Evolutionary conservation across 2,113 vertebrate genomes (phyloP).

Genomic region (Dasyprocta punctata): DNA sequence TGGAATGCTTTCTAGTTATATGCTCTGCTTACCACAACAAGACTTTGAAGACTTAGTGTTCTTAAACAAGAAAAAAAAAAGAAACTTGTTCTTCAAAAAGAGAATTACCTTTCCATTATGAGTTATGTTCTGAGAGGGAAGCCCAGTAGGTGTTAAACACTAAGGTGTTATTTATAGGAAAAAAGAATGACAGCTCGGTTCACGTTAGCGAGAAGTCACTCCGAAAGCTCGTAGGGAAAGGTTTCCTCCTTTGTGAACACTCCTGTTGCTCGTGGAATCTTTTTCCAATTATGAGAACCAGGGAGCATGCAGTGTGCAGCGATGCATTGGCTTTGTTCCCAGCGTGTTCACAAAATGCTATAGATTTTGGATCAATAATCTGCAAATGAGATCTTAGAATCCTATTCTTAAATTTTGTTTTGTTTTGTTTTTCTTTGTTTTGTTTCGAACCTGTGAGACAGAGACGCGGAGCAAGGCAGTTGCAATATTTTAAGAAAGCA

Average conservation of each 20-base stretch:
- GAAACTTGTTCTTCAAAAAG: conserved; percentile 59
- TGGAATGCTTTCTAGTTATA: neutral
- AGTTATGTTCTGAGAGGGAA: conserved; percentile 66
- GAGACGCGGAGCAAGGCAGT: neutral
- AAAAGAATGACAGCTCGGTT: conserved; percentile 65
- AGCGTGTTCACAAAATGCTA: neutral
- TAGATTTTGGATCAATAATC: neutral
- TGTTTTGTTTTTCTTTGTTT: neutral
- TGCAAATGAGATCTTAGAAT: conserved; percentile 33
- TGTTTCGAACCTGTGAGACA: neutral
- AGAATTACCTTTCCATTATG: conserved; percentile 65
- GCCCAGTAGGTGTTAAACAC: conserved; percentile 68
- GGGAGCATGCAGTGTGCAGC: neutral
- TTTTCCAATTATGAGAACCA: conserved; percentile 45
- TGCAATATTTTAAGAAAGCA: neutral
- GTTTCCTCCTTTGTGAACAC: conserved; percentile 59
- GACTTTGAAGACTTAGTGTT: conserved; percentile 54
- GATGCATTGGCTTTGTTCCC: conserved; percentile 39
- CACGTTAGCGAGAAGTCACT: conserved; percentile 50
- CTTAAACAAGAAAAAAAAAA: conserved; percentile 51
- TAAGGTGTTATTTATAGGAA: conserved; percentile 62
- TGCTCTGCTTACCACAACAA: conserved; percentile 63
- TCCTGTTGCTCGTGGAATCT: conserved; percentile 58
- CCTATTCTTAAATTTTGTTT: neutral
- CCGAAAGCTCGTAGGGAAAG: conserved; percentile 26